Evolutionary conservation across 1,140 invertebrate species (phyloP), one percentile per base, ranked within the genome.

Genomic region (Drosophila melanica): DNA sequence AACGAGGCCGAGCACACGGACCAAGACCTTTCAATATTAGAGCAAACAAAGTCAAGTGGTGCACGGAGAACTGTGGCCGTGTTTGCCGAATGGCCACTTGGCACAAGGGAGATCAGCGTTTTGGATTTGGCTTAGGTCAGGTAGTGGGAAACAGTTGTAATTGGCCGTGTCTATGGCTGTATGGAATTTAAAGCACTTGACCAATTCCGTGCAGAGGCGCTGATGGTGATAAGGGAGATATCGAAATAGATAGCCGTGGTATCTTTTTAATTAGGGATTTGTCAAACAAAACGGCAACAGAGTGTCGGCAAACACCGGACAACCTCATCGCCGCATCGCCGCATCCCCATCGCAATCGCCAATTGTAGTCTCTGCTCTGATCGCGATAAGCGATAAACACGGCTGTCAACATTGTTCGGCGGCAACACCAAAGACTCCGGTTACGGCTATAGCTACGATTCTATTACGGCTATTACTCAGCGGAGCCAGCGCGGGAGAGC

Each of bases 231-330:
- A 20, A 9, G 0, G 4, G n/a, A 27, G 27, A 33, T 50, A 14
- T 50, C 6, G 33, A n/a, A 6, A 4, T 20, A 12, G 23, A 45
- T 62, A 74, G n/a, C 12, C 23, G 30, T 35, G 33, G 47, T 74
- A 73, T 78, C 51, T 60, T 85, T 87, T 85, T 87, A 86, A 86
- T 86, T 86, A 86, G 79, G 79, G 81, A 86, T 86, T 86, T 86
- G 81, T 76, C 64, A 75, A 66, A 78, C 47, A 71, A 20, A 54
- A 67, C 45, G 39, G 14, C 37, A 42, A 50, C 47, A 65, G 45
- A 65, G 45, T 65, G 79, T 77, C 35, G 23, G 55, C 66, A 75
- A 81, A 69, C 66, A 72, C 51, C 47, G 77, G 63, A 64, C 79
- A 70, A 73, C 59, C 73, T 81, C 54, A 63, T 11, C 37, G 18